Conservation (phyloP, 1,140 invertebrate genomes). For the Polypedilum pembai region DNA sequence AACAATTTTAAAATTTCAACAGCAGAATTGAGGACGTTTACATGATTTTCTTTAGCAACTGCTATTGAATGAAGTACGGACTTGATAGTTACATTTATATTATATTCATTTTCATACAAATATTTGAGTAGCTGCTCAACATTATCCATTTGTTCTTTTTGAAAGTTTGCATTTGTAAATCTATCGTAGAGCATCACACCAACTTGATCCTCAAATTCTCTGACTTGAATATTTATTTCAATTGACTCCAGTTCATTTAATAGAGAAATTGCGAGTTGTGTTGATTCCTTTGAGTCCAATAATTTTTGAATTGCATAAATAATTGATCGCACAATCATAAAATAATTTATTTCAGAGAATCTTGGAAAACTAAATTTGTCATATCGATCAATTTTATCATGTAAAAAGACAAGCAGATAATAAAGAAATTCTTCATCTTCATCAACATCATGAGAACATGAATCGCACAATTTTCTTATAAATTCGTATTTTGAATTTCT, state of each 20-base stretch:
- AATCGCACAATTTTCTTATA: not conserved
- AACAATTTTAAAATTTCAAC: not conserved
- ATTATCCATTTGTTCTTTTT: not conserved
- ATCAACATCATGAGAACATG: not conserved
- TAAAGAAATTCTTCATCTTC: not conserved
- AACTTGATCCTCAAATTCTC: not conserved
- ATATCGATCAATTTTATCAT: not conserved
- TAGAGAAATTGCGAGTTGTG: not conserved
- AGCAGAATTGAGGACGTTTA: not conserved
- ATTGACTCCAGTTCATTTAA: not conserved
- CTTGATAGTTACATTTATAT: not conserved
- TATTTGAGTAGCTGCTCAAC: not conserved
- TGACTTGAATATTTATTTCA: not conserved
- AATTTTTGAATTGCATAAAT: not conserved
- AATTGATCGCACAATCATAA: not conserved
- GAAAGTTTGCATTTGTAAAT: not conserved
- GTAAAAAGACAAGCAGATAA: not conserved
- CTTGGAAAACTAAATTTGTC: constrained; percentile 20
- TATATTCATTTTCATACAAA: not conserved
- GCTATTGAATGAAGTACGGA: not conserved
- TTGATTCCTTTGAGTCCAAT: not conserved
- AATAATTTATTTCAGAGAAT: constrained; percentile 11
- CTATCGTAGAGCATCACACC: not conserved
- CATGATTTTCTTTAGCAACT: not conserved
- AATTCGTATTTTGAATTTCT: constrained; percentile 5